Evolutionary conservation across 2,113 vertebrate genomes (phyloP).

Genomic region (Melanerpes formicivorus): DNA sequence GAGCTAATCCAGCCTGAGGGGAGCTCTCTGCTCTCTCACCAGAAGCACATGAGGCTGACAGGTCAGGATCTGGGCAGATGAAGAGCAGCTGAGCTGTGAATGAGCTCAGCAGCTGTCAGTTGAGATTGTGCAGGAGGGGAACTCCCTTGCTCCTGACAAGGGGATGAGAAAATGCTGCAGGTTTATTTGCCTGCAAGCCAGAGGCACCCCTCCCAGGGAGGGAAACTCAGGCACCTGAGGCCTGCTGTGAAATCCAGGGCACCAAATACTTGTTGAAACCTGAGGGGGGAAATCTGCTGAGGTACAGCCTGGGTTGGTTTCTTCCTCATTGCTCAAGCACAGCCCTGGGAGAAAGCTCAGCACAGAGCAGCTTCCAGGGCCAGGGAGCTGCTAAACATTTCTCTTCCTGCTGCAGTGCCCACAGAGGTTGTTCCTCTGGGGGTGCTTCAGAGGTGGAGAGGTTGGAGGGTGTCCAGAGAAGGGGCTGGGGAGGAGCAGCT

Average conservation of each 20-base stretch:
- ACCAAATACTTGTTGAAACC: conserved; percentile 46
- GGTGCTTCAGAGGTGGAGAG: no score
- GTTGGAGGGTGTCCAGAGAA: no score
- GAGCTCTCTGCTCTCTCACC: neutral
- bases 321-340: neutral
- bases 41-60: neutral
- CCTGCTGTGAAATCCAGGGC: neutral
- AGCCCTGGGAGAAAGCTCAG: neutral
- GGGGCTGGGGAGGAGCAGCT: no score
- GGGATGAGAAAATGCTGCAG: conserved; percentile 10
- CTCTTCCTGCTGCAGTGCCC: no score
- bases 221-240: neutral
- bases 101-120: neutral
- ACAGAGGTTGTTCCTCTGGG: no score
- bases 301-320: neutral
- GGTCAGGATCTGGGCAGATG: neutral
- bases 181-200: conserved; percentile 43
- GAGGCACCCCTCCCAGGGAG: conserved; percentile 10
- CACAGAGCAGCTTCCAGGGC: neutral
- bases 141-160: neutral
- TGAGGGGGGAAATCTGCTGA: conserved; percentile 38
- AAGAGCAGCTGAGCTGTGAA: neutral
- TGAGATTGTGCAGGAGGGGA: neutral
- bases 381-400: neutral
- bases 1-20: neutral